phyloP scores from a whole-genome alignment of 2,888 invertebrate species.

The Pollenia griseotomentosa region DNA sequence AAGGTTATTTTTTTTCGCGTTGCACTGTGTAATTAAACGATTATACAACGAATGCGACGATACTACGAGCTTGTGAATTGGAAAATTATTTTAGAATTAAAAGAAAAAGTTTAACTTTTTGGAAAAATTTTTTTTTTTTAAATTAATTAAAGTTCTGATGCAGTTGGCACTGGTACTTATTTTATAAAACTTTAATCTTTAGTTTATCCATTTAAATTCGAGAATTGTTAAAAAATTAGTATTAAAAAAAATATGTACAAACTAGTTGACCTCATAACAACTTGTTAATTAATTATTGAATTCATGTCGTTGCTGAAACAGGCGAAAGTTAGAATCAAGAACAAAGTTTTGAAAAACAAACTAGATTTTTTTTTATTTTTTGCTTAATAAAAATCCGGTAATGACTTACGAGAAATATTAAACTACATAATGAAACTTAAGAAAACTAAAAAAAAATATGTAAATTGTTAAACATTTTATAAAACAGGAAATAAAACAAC shows the following conservation, averaged over 20 bases:
- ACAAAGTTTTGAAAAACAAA: constrained; percentile 48
- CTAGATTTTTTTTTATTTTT: constrained; percentile 37
- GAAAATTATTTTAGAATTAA: too few relatives aligned
- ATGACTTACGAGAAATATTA: constrained; percentile 46
- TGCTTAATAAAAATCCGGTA: constrained; percentile 48
- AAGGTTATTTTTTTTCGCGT: too few relatives aligned
- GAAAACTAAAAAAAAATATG: constrained; percentile 43
- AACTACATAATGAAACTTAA: constrained; percentile 11
- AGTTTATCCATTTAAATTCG: too few relatives aligned
- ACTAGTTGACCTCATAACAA: constrained; percentile 71
- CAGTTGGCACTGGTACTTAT: too few relatives aligned
- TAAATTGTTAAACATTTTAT: constrained; percentile 40
- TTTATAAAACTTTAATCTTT: too few relatives aligned
- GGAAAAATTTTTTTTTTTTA: too few relatives aligned
- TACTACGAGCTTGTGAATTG: too few relatives aligned
- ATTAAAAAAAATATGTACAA: constrained; percentile 26
- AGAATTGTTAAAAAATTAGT: not conserved
- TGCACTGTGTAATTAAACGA: too few relatives aligned
- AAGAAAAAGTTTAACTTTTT: too few relatives aligned
- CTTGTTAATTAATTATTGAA: constrained; percentile 69
- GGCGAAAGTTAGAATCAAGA: constrained; percentile 69
- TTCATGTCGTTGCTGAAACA: constrained; percentile 48
- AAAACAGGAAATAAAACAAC: constrained; percentile 68
- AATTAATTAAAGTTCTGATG: too few relatives aligned
- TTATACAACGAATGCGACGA: too few relatives aligned